phyloP scores from a whole-genome alignment of 2,797 vertebrate genomes.

The Nannoperca obscura region DNA sequence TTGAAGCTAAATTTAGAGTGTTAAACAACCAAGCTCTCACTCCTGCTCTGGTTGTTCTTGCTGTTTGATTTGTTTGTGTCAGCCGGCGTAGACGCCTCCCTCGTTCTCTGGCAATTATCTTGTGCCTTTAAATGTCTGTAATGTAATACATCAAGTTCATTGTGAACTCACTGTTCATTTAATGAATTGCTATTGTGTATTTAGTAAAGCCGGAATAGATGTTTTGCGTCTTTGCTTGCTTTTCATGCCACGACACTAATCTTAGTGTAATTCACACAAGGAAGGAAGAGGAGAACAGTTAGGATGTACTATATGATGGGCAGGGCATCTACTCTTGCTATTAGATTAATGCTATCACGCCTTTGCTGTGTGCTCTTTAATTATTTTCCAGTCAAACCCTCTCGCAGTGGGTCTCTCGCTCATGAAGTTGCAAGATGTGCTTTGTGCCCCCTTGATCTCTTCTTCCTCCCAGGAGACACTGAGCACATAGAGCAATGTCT shows the following conservation, averaged over 20 bases:
- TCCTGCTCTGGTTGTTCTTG: conserved; percentile 52
- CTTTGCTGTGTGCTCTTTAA: conserved; percentile 3
- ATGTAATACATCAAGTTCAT: background rate
- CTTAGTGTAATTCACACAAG: background rate
- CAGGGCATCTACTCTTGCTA: background rate
- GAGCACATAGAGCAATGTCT: conserved; percentile 40
- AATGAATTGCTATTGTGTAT: background rate
- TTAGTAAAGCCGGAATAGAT: background rate
- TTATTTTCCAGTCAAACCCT: conserved; percentile 11
- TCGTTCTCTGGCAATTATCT: background rate
- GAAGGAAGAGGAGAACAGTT: background rate
- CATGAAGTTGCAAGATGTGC: conserved; percentile 28
- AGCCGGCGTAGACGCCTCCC: conserved; percentile 26
- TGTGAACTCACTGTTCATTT: no score
- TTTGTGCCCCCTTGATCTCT: conserved; percentile 44
- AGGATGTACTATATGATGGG: background rate
- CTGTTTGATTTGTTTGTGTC: conserved; percentile 64
- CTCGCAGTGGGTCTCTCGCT: conserved; percentile 3
- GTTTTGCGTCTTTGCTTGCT: background rate
- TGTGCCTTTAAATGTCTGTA: conserved; percentile 14
- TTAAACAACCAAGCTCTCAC: conserved; percentile 70
- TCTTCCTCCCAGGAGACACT: conserved; percentile 37
- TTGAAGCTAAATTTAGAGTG: conserved; percentile 71
- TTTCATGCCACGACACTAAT: background rate
- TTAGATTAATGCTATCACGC: conserved; percentile 19